These are phyloP conservation scores for Pyrrhosoma nymphula DNA, from an alignment of 2,888 invertebrate genomes.

Conservation along the genomic window DNA sequence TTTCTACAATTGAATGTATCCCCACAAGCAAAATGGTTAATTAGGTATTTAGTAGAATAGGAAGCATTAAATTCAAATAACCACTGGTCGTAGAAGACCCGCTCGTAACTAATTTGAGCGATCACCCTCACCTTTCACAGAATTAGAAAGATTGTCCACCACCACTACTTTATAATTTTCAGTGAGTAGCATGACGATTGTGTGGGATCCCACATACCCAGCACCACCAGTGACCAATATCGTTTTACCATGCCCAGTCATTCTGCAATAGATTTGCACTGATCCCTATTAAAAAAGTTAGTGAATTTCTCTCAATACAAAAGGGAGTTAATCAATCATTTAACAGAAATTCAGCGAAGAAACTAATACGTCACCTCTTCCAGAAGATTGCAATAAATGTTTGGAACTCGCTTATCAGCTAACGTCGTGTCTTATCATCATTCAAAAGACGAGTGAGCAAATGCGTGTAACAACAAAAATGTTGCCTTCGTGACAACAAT, in stretches of 20 bases:
- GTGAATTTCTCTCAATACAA: background rate
- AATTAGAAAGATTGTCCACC: constrained; percentile 93
- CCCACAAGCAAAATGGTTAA: no score
- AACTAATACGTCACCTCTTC: constrained; percentile 2
- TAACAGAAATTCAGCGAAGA: background rate
- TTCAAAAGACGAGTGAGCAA: background rate
- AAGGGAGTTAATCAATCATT: background rate
- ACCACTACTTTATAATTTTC: constrained; percentile 89
- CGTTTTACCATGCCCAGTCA: constrained; percentile 75
- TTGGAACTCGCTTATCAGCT: constrained; percentile 51
- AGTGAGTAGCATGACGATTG: constrained; percentile 89
- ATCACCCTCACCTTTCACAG: constrained; percentile 82
- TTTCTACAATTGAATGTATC: no score
- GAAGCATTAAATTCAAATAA: no score
- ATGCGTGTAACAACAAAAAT: background rate
- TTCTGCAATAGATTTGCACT: constrained; percentile 54
- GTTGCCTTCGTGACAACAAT: background rate
- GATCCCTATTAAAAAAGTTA: background rate
- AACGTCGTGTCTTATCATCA: constrained; percentile 31
- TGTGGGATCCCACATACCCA: constrained; percentile 97
- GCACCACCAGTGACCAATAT: constrained; percentile 96
- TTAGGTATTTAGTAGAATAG: no score
- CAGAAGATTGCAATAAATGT: background rate
- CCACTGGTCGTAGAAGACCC: no score
- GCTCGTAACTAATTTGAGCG: no score